Percentiles rank a stretch among this genome's conserved stretches.
These are phyloP conservation scores for Tyrophagus putrescentiae DNA, from an alignment of 1,140 invertebrate genomes.

Conservation along the genomic window DNA sequence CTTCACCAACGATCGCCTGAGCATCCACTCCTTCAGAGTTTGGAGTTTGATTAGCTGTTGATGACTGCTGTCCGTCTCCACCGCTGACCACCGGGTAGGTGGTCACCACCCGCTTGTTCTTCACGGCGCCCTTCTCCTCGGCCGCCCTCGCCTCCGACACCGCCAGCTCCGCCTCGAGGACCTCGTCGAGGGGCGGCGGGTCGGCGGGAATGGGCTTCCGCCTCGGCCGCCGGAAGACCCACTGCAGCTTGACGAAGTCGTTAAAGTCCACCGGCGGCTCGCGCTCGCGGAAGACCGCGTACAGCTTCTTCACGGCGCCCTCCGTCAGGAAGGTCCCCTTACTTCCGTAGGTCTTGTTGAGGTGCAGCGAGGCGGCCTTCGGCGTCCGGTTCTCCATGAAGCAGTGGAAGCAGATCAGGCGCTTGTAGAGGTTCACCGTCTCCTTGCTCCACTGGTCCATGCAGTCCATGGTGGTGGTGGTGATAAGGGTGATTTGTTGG, in stretches of 20 bases:
- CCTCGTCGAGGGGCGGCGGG: slow-evolving; percentile 1
- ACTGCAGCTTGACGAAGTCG: not conserved
- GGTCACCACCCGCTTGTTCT: not conserved
- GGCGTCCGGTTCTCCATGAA: not conserved
- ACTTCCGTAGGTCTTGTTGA: not conserved
- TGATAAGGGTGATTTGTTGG: too few species aligned
- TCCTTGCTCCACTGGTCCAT: not conserved
- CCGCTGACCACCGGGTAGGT: not conserved
- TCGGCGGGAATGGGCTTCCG: slow-evolving; percentile 5
- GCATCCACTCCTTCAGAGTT: not conserved
- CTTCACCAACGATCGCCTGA: not conserved
- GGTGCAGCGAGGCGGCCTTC: not conserved
- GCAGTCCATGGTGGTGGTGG: not conserved
- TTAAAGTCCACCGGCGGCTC: not conserved
- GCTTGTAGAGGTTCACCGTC: not conserved
- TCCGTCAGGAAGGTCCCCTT: not conserved
- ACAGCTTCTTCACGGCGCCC: not conserved
- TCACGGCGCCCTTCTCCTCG: not conserved
- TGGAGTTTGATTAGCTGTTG: too few species aligned
- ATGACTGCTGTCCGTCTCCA: not conserved
- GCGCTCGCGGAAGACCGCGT: not conserved
- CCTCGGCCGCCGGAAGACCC: not conserved
- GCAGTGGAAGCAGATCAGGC: not conserved
- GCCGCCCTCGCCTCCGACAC: not conserved
- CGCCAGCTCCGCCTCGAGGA: not conserved